Base-by-base conservation (phyloP, 2,113 vertebrate species). In the Columba livia region DNA sequence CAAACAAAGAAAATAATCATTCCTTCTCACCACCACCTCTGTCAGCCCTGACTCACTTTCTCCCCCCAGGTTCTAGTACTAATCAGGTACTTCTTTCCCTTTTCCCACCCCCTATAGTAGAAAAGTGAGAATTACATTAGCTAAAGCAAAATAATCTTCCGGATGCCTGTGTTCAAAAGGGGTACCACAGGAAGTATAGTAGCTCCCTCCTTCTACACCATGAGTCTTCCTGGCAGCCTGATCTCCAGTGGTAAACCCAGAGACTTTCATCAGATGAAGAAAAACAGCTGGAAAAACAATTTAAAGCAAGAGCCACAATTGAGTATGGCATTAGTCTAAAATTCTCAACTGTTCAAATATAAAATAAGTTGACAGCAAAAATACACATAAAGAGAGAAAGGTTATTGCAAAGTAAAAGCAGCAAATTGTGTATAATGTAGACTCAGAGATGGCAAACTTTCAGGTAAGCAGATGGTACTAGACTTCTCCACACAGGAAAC, bases 391-490 rank as follows among this genome's bases (percentile, higher is more conserved):
- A 66, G 38, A 62, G 17, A 62, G 17, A 85, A 69, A 38, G 11
- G 28, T 34, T 87, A 24, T 0, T 60, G 31, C 40, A 90, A 88
- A 94, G 40, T 50, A 5, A 62, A 75, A 85, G 75, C 25, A 66
- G 58, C 79, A 75, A 69, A 12, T 2, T 40, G 24, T 0, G 0
- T 7, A 69, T 24, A 53, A 65, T 2, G 53, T 14, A 91, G 67
- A 61, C 62, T 85, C 40, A 44, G 82, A 84, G 61, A 91, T 80
- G 71, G 96, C 94, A 95, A 70, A 54, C 71, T 79, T 92, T 95
- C 95, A 96, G 88, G 62, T 92, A 82, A 88, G 58, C 88, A 96
- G 88, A 96, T 93, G 88, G 92, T 44, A 77, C 26, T 13, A 94
- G 28, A 62, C 62, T 88, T 70, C 58, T 90, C 79, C 77, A 79